Evolutionary conservation across 1,140 invertebrate species (phyloP), one percentile per base, ranked within the genome.

Genomic region (Lordiphosa collinella): DNA sequence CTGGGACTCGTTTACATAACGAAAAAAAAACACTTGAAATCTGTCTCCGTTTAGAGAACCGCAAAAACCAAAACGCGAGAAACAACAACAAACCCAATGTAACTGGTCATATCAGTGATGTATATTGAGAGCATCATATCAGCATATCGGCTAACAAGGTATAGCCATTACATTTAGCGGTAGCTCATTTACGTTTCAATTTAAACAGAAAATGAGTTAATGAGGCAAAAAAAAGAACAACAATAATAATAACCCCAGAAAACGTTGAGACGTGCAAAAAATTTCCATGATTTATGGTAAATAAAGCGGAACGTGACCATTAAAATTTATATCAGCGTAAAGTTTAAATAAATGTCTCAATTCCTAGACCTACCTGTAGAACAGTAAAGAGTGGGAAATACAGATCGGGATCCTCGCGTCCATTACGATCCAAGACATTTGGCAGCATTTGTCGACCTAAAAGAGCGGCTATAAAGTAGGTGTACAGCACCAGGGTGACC

Each of bases 371-470:
- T 91, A 96, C 95, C 92, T 97, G 95, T 13, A 99, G 88, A 4
- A 95, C 93, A 0, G 96, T 97, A 86, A 99, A 98, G 31, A 98
- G 90, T 1, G 98, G 98, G 74, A 99, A 95, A 89, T 96, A 98
- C 56, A 97, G 93, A 86, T 99, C 86, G 0, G 95, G 92, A 48
- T 93, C 91, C 76, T 95, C 93, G 66, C 88, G 89, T 29, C 90
- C 90, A 32, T 92, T 89, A 29, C 68, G 65, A 47, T 84, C 67
- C 31, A 64, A 6, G 4, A 90, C 91, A 54, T 92, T 91, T 0
- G 92, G 90, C 40, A 98, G 92, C 89, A 96, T 94, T 89, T 97
- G 96, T 22, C 94, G 90, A 3, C 95, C 95, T 87, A 97, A 91
- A 12, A 97, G 90, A 22, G 96, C 94, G 52, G 96, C 95, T 69